Evolutionary conservation across 2,113 vertebrate genomes (phyloP), one percentile per base, ranked within the genome.

Genomic region (Epinephelus moara): DNA sequence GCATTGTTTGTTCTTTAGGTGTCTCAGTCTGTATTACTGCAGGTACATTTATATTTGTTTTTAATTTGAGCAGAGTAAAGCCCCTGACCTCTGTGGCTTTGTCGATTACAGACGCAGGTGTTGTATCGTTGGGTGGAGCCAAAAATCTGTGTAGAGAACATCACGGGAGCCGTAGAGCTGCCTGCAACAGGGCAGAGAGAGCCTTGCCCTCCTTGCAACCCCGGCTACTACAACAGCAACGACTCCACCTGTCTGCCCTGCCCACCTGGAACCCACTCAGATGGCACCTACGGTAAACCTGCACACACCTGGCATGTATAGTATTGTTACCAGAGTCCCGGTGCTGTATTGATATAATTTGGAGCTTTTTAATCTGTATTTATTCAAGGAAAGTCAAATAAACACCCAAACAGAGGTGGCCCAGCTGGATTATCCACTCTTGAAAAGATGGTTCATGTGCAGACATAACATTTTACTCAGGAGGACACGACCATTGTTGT

Each of bases 201-300:
- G 90, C 94, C 96, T 30, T 99, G 98, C 78, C 98, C 98, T 0
- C 98, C 98, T 45, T 99, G 98, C 88, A 99, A 99, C 91, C 98
- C 98, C 2, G 98, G 98, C 64, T 99, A 97, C 95, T 97, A 96
- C 94, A 99, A 96, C 94, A 98, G 97, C 0, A 96, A 96, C 23
- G 97, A 97, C 10, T 97, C 97, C 70, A 96, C 95, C 85, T 99
- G 98, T 82, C 90, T 94, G 64, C 96, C 97, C 77, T 99, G 98
- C 62, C 97, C 97, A 8, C 89, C 90, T 4, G 98, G 97, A 75
- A 97, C 93, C 0, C 97, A 96, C 94, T 99, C 98, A 0, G 96
- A 99, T 50, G 98, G 98, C 84, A 97, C 93, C 33, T 93, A 94
- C 52, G 96, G 98, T 99, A 95, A 85, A 45, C 37, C 47, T 21